phyloP scores from a whole-genome alignment of 2,888 invertebrate genomes.

The Trisateles emortualis region DNA sequence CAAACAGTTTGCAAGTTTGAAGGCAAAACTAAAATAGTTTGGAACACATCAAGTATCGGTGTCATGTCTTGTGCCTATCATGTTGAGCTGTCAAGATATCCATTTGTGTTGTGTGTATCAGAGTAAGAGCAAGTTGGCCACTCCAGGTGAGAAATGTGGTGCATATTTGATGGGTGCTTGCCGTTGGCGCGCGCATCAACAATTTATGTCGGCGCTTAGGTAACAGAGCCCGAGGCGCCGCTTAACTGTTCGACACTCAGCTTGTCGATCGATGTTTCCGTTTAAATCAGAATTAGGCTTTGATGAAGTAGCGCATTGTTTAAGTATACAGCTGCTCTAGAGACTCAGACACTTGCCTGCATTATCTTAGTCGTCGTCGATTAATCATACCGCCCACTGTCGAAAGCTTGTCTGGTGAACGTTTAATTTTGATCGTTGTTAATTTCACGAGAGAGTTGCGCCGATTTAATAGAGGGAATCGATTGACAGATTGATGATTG shows the following conservation, averaged over 20 bases:
- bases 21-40: slow-evolving; percentile 43
- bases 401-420: slow-evolving; percentile 42
- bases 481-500: slow-evolving; percentile 28
- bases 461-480: slow-evolving; percentile 38
- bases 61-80: slow-evolving; percentile 50
- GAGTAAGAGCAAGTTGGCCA: slow-evolving; percentile 50
- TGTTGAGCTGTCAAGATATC: slow-evolving; percentile 63
- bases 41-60: slow-evolving; percentile 38
- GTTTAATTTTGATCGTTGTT: slow-evolving; percentile 50
- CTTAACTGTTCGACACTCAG: slow-evolving; percentile 60
- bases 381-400: slow-evolving; percentile 45
- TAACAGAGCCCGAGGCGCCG: slow-evolving; percentile 64
- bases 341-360: slow-evolving; percentile 37
- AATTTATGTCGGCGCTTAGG: slow-evolving; percentile 69
- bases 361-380: slow-evolving; percentile 44
- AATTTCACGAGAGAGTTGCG: slow-evolving; percentile 36
- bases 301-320: slow-evolving; percentile 57
- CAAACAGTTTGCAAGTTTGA: slow-evolving; percentile 3
- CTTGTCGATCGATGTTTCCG: slow-evolving; percentile 64
- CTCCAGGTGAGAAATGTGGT: slow-evolving; percentile 63
- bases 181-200: slow-evolving; percentile 66
- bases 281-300: slow-evolving; percentile 67
- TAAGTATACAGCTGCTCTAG: slow-evolving; percentile 47
- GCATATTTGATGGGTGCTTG: slow-evolving; percentile 77
- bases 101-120: slow-evolving; percentile 55